Conservation (phyloP, 2,888 invertebrate species). For the Zygothrica quintamaculata region DNA sequence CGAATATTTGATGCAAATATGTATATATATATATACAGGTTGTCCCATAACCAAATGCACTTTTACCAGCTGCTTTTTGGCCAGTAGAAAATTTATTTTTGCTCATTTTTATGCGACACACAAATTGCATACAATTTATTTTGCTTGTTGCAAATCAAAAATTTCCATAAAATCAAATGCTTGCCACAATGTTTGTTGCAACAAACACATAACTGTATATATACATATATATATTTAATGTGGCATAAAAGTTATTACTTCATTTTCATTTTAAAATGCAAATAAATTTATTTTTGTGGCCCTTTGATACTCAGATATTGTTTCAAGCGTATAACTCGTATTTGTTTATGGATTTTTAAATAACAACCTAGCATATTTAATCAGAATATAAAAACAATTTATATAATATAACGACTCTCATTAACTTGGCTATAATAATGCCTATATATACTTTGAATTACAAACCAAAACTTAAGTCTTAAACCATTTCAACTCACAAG, state of each 20-base stretch:
- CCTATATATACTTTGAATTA: no score
- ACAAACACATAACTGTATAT: constrained; percentile 60
- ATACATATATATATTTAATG: no score
- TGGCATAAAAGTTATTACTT: constrained; percentile 75
- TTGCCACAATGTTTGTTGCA: constrained; percentile 67
- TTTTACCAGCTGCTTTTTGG: constrained; percentile 1
- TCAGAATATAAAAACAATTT: no score
- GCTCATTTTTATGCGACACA: constrained; percentile 72
- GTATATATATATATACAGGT: constrained; percentile 17
- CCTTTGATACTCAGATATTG: constrained; percentile 39
- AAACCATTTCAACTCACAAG: no score
- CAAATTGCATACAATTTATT: constrained; percentile 77
- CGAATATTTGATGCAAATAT: constrained; percentile 40
- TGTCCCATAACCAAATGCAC: constrained; percentile 24
- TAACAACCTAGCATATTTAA: constrained; percentile 39
- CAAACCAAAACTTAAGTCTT: no score
- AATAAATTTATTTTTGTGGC: constrained; percentile 65
- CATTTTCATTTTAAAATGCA: constrained; percentile 74
- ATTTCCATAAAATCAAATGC: constrained; percentile 73
- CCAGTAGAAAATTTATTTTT: constrained; percentile 49
- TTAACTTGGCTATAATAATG: no score
- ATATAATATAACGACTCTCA: no score
- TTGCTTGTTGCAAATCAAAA: constrained; percentile 76
- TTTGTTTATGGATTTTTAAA: constrained; percentile 40
- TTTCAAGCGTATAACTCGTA: constrained; percentile 1